Evolutionary conservation across 2,797 vertebrate genomes (phyloP).

Genomic region (Enteromius trimaculatus): DNA sequence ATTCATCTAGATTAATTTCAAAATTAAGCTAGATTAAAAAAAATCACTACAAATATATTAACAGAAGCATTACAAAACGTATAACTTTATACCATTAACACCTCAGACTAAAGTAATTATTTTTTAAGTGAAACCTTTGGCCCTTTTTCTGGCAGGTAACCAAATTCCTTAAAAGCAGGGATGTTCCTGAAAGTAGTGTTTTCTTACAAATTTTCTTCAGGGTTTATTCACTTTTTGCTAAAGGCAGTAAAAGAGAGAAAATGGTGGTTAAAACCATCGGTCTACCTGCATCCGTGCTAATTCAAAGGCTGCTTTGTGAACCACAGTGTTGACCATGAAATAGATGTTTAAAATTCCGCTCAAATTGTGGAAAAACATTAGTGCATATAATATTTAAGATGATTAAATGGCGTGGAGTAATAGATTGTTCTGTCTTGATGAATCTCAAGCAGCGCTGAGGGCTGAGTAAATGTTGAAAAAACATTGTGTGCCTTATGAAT

Average conservation of each 20-base stretch:
- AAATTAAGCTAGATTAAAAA: too few relatives aligned
- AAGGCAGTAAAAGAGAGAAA: neutral
- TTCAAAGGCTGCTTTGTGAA: conserved; percentile 16
- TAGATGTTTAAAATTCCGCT: neutral
- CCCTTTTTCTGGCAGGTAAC: neutral
- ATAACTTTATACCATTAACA: neutral
- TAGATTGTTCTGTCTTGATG: neutral
- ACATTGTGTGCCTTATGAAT: neutral
- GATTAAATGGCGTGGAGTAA: neutral
- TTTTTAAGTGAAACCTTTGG: conserved; percentile 11
- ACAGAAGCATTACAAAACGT: neutral
- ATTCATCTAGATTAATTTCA: too few relatives aligned
- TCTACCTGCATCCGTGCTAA: neutral
- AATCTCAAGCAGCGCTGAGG: neutral
- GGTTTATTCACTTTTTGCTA: neutral
- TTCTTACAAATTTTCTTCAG: neutral
- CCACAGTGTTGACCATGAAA: conserved; percentile 2
- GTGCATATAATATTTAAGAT: neutral
- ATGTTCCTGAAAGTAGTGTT: conserved; percentile 11
- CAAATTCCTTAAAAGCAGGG: neutral
- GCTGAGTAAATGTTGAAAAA: conserved; percentile 15
- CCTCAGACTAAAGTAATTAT: neutral
- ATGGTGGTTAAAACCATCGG: neutral
- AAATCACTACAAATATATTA: neutral
- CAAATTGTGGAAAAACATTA: neutral